Base-by-base conservation (phyloP, 2,888 invertebrate species). In the Muscina levida region DNA sequence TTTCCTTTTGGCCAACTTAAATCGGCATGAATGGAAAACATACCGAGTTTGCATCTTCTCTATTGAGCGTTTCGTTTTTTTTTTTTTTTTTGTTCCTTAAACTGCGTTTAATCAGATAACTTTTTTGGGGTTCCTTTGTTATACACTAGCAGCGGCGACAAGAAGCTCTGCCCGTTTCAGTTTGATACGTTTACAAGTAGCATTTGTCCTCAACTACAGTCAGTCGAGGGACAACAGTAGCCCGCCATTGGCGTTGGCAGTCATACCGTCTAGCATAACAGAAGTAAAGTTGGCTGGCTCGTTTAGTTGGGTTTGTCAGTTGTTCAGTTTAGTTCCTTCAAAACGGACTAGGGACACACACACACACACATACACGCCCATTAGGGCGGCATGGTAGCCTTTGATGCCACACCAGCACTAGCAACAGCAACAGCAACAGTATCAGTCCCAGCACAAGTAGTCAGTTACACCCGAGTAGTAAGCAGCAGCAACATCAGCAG, bases 101-200 rank as follows among this genome's bases (percentile, higher is more conserved):
- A 82, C 84, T 82, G 83, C 83, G 77, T 83, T 85, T 84, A 84
- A 85, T 85, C 85, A 85, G 85, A 85, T 85, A 85, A 85, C 83
- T 84, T 77, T 31, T 31, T 77, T 62, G 73, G 65, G 56, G 73
- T 80, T 65, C 56, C 78, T 76, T 79, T 77, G 77, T 79, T 77
- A 66, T 70, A 73, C 15, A 73, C 39, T 22, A 48, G 37, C 19
- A 62, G 8, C 24, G 26, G 19, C 46, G 42, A 42, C 68, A 31
- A 31, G 31, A 8, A 31, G 31, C 31, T n/a, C n/a, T n/a, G 37
- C 17, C 48, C 26, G 46, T 56, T 17, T 24, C 39, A 5, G 22
- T 1, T 74, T 77, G 74, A 48, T 51, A 48, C 66, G 56, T 15
- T 70, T 73, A 8, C 48, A 77, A 77, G 76, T 73, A 77, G 68